Percentiles rank a stretch among this genome's conserved stretches.
Conservation (phyloP, 1,140 invertebrate species). For the Cotesia glomerata region DNA sequence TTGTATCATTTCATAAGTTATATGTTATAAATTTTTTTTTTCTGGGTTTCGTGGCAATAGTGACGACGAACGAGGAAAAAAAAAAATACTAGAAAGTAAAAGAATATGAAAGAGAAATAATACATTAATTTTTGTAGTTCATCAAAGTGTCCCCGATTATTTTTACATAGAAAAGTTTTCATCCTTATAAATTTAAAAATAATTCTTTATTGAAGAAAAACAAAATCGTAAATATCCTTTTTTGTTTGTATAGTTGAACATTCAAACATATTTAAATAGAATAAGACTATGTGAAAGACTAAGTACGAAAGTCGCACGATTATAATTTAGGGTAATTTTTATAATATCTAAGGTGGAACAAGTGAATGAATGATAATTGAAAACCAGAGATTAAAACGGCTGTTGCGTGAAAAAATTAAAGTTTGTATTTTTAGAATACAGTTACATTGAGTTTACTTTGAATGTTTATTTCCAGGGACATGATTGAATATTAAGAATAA, state of each 20-base stretch:
- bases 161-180: conserved; percentile 2
- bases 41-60: conserved; percentile 32
- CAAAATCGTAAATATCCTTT: not conserved
- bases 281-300: not conserved
- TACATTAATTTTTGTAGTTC: conserved; percentile 22
- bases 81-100: conserved; percentile 3
- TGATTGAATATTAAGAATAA: not conserved
- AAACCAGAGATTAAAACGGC: not conserved
- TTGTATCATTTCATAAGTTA: conserved; percentile 7
- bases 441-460: conserved; percentile 15
- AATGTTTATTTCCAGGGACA: conserved; percentile 14
- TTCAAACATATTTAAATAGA: not conserved
- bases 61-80: conserved; percentile 14
- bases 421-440: conserved; percentile 1
- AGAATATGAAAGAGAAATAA: conserved; percentile 13
- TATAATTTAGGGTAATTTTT: conserved; percentile 9
- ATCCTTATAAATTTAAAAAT: not conserved
- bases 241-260: not conserved
- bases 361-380: conserved; percentile 5
- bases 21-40: conserved; percentile 20
- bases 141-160: not conserved
- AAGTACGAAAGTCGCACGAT: not conserved
- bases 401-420: not conserved
- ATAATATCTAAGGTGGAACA: conserved; percentile 3
- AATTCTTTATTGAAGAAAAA: not conserved